phyloP scores from a whole-genome alignment of 2,888 invertebrate species.

The Scaptodrosophila latifasciaeformis region DNA sequence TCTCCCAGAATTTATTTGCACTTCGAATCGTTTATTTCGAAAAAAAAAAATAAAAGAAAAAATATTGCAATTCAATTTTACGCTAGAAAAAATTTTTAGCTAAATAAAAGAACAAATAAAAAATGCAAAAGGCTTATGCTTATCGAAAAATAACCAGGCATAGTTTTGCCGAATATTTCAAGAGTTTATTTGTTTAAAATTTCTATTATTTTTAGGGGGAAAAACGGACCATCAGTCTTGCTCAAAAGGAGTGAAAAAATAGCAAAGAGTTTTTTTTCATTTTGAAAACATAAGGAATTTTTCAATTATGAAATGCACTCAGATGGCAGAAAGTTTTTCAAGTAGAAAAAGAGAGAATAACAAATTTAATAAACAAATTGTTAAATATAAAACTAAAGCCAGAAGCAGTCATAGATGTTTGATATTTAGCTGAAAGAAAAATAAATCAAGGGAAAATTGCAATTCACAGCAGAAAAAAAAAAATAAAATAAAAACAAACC shows the following conservation, averaged over 20 bases:
- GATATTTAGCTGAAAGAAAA: no score
- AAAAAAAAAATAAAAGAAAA: no score
- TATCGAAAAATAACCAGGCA: no score
- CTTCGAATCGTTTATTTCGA: not conserved
- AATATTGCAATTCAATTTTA: constrained; percentile 5
- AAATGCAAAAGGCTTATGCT: not conserved
- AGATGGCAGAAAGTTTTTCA: not conserved
- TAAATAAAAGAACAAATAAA: not conserved
- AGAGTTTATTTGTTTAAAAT: no score
- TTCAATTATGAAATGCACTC: constrained; percentile 3
- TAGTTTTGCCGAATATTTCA: no score
- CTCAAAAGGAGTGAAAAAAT: no score
- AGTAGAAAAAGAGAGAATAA: not conserved
- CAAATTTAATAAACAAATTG: not conserved
- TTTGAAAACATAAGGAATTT: not conserved
- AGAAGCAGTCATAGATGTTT: no score
- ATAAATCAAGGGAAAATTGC: not conserved
- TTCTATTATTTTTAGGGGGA: no score
- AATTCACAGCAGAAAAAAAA: not conserved
- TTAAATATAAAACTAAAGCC: not conserved
- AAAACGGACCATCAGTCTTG: no score
- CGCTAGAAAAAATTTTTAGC: not conserved
- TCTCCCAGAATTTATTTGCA: not conserved
- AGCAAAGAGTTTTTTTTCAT: no score
- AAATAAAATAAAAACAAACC: not conserved